A percentile compares a stretch with the other conserved stretches of the same genome.
phyloP scores from a whole-genome alignment of 1,140 invertebrate genomes.

The Nasonia longicornis region DNA sequence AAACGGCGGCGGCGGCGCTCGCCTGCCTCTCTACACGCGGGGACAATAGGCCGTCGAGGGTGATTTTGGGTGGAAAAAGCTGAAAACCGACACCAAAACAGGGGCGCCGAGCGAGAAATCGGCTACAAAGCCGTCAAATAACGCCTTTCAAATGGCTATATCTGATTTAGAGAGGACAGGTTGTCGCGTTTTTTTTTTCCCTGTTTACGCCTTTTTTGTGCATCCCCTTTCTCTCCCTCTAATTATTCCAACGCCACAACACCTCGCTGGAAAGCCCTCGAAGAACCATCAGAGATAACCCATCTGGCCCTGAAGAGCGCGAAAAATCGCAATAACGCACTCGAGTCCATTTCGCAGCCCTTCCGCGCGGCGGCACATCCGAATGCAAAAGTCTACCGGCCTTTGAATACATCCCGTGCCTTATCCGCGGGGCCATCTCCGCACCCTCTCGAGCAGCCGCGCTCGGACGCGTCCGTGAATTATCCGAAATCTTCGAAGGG shows the following conservation, averaged over 20 bases:
- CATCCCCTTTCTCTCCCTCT: neutral
- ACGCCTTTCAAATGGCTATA: constrained; percentile 61
- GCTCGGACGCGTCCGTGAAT: constrained; percentile 66
- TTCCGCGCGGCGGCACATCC: constrained; percentile 27
- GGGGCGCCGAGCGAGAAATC: constrained; percentile 65
- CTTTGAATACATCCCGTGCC: constrained; percentile 58
- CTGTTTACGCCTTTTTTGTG: neutral
- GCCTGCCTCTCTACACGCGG: constrained; percentile 42
- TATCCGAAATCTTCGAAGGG: constrained; percentile 64
- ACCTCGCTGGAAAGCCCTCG: no score
- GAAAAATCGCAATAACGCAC: constrained; percentile 2
- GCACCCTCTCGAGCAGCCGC: constrained; percentile 62
- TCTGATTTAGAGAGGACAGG: constrained; percentile 57
- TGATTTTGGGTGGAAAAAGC: constrained; percentile 68
- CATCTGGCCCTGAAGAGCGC: neutral
- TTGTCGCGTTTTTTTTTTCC: neutral
- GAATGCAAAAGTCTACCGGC: constrained; percentile 56
- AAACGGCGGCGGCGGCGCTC: constrained; percentile 46
- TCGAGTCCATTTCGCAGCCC: constrained; percentile 27
- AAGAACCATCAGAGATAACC: no score
- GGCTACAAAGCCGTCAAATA: constrained; percentile 65
- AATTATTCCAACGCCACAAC: neutral
- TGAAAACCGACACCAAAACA: constrained; percentile 70
- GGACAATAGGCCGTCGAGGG: constrained; percentile 58
- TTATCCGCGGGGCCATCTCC: constrained; percentile 66